Evolutionary conservation across 2,888 invertebrate genomes (phyloP).

Genomic region (Cosmia trapezina): DNA sequence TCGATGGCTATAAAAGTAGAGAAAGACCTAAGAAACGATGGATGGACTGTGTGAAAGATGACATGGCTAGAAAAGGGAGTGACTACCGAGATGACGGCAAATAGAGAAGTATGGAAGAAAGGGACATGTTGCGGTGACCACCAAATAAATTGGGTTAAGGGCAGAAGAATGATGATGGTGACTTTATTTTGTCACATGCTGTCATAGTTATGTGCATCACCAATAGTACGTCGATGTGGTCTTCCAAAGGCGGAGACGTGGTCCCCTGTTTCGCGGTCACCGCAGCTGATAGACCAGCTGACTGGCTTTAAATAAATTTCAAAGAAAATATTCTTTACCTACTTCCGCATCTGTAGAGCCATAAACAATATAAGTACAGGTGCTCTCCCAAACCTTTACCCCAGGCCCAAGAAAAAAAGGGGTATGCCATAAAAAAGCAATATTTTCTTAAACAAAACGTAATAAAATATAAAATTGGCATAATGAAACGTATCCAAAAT

Average conservation of each 20-base stretch:
- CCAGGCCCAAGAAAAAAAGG: conserved; percentile 33
- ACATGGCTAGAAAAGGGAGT: too few species aligned
- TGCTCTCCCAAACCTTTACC: conserved; percentile 18
- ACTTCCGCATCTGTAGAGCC: conserved; percentile 16
- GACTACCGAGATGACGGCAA: too few species aligned
- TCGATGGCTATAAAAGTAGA: too few species aligned
- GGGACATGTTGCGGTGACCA: too few species aligned
- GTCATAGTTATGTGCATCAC: background rate
- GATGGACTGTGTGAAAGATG: too few species aligned
- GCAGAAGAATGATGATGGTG: too few species aligned
- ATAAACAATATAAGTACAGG: conserved; percentile 30
- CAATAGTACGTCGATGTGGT: background rate
- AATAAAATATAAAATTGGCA: conserved; percentile 67
- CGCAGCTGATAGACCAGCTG: background rate
- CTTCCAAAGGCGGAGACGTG: background rate
- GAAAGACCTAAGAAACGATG: too few species aligned
- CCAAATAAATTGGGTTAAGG: too few species aligned
- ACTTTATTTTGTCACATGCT: background rate
- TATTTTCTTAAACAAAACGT: conserved; percentile 63
- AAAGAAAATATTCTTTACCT: background rate
- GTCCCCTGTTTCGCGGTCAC: background rate
- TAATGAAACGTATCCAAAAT: conserved; percentile 64
- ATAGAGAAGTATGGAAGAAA: too few species aligned
- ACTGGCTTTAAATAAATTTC: background rate
- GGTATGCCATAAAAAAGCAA: conserved; percentile 53